A percentile compares a stretch with the other conserved stretches of the same genome.
phyloP scores from a whole-genome alignment of 1,140 invertebrate genomes.

The Pseudomyrmex pallidus region DNA sequence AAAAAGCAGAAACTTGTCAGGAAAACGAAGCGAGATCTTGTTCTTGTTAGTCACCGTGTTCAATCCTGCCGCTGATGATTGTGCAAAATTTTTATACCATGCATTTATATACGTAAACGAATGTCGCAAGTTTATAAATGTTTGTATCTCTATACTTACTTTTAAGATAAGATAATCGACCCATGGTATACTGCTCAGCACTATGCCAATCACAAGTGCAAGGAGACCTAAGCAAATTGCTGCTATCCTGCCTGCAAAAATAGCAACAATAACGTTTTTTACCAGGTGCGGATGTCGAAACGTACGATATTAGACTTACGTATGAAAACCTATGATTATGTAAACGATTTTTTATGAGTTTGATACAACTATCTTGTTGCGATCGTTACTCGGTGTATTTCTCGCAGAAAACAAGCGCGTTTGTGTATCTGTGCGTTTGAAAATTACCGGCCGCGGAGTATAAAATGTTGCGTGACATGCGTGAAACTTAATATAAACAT shows the following conservation, averaged over 20 bases:
- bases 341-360: constrained; percentile 31
- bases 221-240: constrained; percentile 92
- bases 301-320: not conserved
- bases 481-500: not conserved
- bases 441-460: constrained; percentile 28
- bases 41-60: no score
- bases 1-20: not conserved
- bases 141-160: constrained; percentile 83
- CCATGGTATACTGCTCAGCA: constrained; percentile 93
- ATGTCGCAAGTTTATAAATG: not conserved
- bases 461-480: constrained; percentile 11
- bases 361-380: not conserved
- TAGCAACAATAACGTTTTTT: constrained; percentile 24
- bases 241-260: constrained; percentile 90
- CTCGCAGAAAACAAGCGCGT: constrained; percentile 10
- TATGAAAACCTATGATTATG: constrained; percentile 5
- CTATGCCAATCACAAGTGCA: constrained; percentile 91
- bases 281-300: constrained; percentile 19
- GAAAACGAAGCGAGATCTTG: no score
- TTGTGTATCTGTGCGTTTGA: constrained; percentile 34
- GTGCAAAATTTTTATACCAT: not conserved
- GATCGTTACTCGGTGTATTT: not conserved
- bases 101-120: not conserved
- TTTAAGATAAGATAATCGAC: constrained; percentile 93
- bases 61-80: not conserved